A percentile compares a stretch with the other conserved stretches of the same genome.
phyloP scores from a whole-genome alignment of 2,888 invertebrate species.

The Epicampocera succincta region DNA sequence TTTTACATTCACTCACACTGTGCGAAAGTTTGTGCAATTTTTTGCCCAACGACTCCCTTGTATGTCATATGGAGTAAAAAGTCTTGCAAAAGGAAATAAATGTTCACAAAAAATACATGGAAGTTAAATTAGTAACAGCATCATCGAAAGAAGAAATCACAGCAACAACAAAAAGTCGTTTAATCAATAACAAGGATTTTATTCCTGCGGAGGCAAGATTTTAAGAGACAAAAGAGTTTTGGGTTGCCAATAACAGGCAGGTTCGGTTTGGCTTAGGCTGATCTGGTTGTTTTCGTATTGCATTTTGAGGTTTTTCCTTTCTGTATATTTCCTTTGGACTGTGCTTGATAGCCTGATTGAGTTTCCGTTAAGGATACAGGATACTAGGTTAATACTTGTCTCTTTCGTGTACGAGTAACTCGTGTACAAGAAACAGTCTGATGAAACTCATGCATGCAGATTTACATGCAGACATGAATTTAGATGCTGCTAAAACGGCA shows the following conservation, averaged over 20 bases:
- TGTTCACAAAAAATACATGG: neutral
- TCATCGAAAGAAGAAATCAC: neutral
- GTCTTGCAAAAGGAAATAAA: neutral
- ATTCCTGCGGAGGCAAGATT: neutral
- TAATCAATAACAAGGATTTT: neutral
- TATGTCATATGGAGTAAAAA: slow-evolving; percentile 20
- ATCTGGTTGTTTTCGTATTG: slow-evolving; percentile 7
- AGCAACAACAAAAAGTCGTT: neutral
- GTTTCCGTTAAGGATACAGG: slow-evolving; percentile 65
- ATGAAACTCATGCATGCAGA: slow-evolving; percentile 2
- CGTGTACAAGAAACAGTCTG: slow-evolving; percentile 6
- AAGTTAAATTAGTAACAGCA: slow-evolving; percentile 43
- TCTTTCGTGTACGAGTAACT: neutral
- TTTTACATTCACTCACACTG: neutral
- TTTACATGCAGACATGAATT: neutral
- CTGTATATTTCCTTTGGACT: slow-evolving; percentile 43
- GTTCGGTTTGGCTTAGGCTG: neutral
- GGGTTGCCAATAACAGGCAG: slow-evolving; percentile 27
- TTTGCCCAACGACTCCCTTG: slow-evolving; percentile 3
- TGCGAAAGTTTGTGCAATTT: neutral
- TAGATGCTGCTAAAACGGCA: slow-evolving; percentile 2
- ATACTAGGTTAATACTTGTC: slow-evolving; percentile 54
- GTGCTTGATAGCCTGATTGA: slow-evolving; percentile 50
- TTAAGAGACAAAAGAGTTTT: slow-evolving; percentile 8
- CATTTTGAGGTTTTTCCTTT: slow-evolving; percentile 42